These are phyloP conservation scores for Albula glossodonta DNA, from an alignment of 2,113 vertebrate species.

Conservation along the genomic window DNA sequence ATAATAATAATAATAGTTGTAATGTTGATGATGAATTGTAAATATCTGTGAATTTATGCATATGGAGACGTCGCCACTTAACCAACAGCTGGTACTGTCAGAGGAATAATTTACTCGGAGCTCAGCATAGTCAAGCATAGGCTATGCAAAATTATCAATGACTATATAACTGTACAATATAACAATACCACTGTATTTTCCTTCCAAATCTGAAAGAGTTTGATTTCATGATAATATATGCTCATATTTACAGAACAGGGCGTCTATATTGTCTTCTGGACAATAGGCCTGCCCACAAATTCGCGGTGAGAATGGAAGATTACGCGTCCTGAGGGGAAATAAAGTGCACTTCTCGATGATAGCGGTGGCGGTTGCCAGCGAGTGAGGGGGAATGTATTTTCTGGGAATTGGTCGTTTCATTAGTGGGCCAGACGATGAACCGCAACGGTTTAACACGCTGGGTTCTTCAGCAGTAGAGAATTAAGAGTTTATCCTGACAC, in stretches of 20 bases:
- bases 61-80: neutral
- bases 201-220: neutral
- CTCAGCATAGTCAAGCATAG: neutral
- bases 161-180: no score
- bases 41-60: neutral
- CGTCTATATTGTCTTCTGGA: neutral
- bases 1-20: no score
- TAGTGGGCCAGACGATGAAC: conserved; percentile 31
- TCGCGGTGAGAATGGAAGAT: neutral
- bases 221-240: neutral
- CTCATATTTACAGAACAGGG: neutral
- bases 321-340: conserved; percentile 22
- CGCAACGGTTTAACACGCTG: conserved; percentile 59
- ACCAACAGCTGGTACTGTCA: neutral
- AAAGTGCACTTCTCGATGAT: conserved; percentile 29
- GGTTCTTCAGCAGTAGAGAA: conserved; percentile 21
- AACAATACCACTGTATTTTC: neutral
- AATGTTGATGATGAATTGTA: neutral
- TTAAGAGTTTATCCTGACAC: conserved; percentile 18
- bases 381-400: conserved; percentile 38
- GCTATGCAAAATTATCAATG: no score
- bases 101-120: neutral
- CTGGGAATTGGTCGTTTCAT: conserved; percentile 54
- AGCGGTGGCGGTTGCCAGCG: conserved; percentile 20
- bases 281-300: neutral